Percentiles rank a stretch among this genome's conserved stretches.
These are phyloP conservation scores for Drosophila neutralis DNA, from an alignment of 2,888 invertebrate genomes.

Conservation along the genomic window DNA sequence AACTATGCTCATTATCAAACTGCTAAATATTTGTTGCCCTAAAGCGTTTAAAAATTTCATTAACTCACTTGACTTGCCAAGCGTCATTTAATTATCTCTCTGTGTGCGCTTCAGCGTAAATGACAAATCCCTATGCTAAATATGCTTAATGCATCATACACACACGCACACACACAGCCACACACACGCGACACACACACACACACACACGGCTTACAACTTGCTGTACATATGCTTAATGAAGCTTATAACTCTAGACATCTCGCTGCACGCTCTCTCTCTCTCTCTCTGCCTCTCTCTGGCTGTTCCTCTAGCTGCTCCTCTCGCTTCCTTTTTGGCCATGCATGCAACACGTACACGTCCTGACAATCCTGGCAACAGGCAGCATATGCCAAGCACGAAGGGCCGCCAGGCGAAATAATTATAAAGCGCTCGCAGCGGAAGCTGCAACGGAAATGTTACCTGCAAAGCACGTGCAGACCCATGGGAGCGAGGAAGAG, in stretches of 20 bases:
- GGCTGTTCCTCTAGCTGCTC: neutral
- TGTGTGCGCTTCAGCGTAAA: constrained; percentile 71
- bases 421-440: constrained; percentile 80
- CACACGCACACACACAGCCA: constrained; percentile 26
- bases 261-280: constrained; percentile 39
- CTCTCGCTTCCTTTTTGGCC: constrained; percentile 25
- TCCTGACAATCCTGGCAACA: constrained; percentile 76
- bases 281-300: constrained; percentile 13
- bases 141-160: constrained; percentile 79
- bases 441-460: constrained; percentile 80
- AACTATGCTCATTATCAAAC: constrained; percentile 32
- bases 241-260: constrained; percentile 81
- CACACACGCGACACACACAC: constrained; percentile 20
- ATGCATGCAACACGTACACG: constrained; percentile 71
- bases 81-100: constrained; percentile 80
- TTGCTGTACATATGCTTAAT: constrained; percentile 82
- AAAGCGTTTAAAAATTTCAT: constrained; percentile 76
- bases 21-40: constrained; percentile 43
- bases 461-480: constrained; percentile 75
- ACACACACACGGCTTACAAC: constrained; percentile 62
- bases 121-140: constrained; percentile 83
- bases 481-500: constrained; percentile 9
- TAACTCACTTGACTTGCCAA: constrained; percentile 69
- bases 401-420: constrained; percentile 79
- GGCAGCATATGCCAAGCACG: constrained; percentile 77